Base-by-base conservation (phyloP, 2,113 vertebrate species). In the Nesoenas mayeri region DNA sequence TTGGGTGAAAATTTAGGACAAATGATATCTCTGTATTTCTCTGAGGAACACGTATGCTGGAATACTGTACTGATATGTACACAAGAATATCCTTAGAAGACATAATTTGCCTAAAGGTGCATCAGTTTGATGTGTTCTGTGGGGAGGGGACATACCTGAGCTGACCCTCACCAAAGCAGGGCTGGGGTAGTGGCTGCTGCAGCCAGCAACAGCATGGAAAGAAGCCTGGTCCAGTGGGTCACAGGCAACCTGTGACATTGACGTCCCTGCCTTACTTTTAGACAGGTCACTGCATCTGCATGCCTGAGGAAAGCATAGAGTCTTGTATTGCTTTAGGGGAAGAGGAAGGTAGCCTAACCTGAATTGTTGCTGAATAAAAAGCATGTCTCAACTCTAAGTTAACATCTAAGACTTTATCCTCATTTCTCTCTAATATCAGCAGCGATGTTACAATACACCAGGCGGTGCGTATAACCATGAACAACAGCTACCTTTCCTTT, bases 221-320 rank as follows among this genome's bases (percentile, higher is more conserved):
- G 28, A 67, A 82, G 54, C 17, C 28, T 90, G 61, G 28, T 24
- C 44, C 44, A 9, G 40, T 21, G 14, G 57, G 36, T 81, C 66
- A 72, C 3, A 12, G 42, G 21, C 20, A 53, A 57, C 28, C 21
- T 44, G 48, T 61, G 85, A 25, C 67, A 40, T 0, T 53, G 54
- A 36, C 50, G 12, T 31, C 19, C 11, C 29, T 0, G 0, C 1
- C 2, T 38, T 44, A 67, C 6, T 13, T 72, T 64, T n/a, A 72
- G 85, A 61, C 44, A 89, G 61, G 53, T 34, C 58, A n/a, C 31
- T 44, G 26, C 60, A 88, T 8, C 64, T 79, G 5, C 61, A 65
- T 0, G 4, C 42, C 66, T 0, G 0, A 85, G 74, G 78, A 75
- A 85, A 88, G 29, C 40, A 29, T 2, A 34, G 31, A 32, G 16